Evolutionary conservation across 1,140 invertebrate genomes (phyloP).

Genomic region (Tigriopus japonicus): DNA sequence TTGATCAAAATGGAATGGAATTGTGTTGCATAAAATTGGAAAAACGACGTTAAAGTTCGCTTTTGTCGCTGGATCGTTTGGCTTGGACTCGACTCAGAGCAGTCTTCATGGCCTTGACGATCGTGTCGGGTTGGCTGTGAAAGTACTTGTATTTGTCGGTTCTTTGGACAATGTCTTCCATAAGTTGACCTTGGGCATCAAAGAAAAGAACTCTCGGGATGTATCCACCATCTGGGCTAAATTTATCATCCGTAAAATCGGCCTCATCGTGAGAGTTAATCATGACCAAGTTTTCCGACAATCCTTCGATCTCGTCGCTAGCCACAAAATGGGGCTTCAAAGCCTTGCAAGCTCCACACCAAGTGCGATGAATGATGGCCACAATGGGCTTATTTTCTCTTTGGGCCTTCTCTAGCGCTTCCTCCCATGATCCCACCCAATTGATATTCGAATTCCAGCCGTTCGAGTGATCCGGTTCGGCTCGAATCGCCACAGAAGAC

Average conservation of each 20-base stretch:
- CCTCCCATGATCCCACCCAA: background rate
- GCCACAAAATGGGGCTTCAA: background rate
- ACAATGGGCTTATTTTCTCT: background rate
- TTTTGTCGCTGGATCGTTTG: background rate
- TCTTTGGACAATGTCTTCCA: background rate
- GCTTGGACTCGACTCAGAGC: background rate
- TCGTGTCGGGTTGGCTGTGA: background rate
- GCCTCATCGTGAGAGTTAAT: background rate
- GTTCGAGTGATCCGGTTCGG: background rate
- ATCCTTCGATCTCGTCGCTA: background rate
- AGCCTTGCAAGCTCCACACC: background rate
- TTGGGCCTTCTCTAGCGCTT: background rate
- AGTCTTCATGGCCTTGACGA: background rate
- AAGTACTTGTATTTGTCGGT: background rate
- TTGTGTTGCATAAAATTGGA: background rate
- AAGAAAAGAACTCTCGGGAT: slow-evolving; percentile 1
- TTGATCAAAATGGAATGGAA: too few relatives aligned
- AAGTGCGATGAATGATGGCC: background rate
- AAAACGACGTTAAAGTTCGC: background rate
- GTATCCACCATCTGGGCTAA: background rate
- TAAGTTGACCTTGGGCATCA: background rate
- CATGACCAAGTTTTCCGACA: background rate
- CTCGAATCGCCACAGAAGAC: too few relatives aligned
- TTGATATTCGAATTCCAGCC: background rate
- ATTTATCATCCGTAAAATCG: background rate